Evolutionary conservation across 92 coral and sea anemone species (phyloP).

Genomic region (Nematostella vectensis): DNA sequence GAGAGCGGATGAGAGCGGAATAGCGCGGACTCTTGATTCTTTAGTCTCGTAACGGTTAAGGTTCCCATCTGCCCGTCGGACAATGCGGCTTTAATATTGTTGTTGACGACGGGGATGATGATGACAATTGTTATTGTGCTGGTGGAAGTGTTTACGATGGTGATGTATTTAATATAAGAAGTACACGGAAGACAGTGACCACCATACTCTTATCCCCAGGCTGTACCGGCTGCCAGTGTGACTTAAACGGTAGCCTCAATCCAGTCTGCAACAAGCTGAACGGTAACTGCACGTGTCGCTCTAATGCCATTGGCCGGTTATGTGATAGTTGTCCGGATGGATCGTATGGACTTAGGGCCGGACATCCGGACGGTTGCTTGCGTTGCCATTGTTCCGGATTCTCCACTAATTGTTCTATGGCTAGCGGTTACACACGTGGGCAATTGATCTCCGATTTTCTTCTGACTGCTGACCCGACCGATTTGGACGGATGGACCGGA

Average conservation of each 20-base stretch:
- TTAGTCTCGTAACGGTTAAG: too few relatives aligned
- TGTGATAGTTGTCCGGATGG: slow-evolving; percentile 67
- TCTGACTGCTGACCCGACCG: neutral
- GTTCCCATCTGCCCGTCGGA: too few relatives aligned
- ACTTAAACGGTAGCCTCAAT: slow-evolving; percentile 53
- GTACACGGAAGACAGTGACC: too few relatives aligned
- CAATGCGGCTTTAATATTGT: too few relatives aligned
- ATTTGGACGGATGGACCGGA: slow-evolving; percentile 56
- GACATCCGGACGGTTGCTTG: slow-evolving; percentile 76
- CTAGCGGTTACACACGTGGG: slow-evolving; percentile 37
- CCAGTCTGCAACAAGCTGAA: slow-evolving; percentile 59
- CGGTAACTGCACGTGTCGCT: slow-evolving; percentile 76
- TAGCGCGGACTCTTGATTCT: too few relatives aligned
- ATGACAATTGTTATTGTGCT: too few relatives aligned
- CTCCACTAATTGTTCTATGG: slow-evolving; percentile 47
- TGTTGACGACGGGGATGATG: too few relatives aligned
- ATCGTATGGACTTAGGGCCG: slow-evolving; percentile 59
- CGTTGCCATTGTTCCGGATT: slow-evolving; percentile 87
- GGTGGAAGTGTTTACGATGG: too few relatives aligned
- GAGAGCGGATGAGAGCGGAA: too few relatives aligned
- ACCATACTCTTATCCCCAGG: too few relatives aligned
- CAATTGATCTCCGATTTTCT: slow-evolving; percentile 17
- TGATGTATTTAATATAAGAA: too few relatives aligned
- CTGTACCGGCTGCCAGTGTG: slow-evolving; percentile 71
- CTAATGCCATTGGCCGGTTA: slow-evolving; percentile 32